Evolutionary conservation across 1,140 invertebrate species (phyloP).

Genomic region (Tetramorium parvispinum): DNA sequence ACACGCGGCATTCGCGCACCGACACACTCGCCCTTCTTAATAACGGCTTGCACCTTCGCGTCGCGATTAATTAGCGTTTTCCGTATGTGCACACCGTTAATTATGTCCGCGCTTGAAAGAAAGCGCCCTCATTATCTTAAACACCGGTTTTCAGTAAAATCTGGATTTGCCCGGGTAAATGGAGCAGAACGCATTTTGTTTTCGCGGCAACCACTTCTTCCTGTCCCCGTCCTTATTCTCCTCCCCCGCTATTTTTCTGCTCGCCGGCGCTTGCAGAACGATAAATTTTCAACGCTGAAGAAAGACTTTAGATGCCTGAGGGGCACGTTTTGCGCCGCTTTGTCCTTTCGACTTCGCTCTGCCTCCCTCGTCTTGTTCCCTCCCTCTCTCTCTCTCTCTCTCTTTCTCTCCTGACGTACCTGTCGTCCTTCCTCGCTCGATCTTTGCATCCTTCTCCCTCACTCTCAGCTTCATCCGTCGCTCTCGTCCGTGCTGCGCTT

Average conservation of each 20-base stretch:
- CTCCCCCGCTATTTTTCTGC: slow-evolving; percentile 44
- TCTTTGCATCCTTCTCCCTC: slow-evolving; percentile 56
- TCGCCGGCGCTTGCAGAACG: slow-evolving; percentile 50
- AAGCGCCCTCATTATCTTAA: slow-evolving; percentile 68
- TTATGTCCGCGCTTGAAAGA: slow-evolving; percentile 38
- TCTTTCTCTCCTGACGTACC: slow-evolving; percentile 21
- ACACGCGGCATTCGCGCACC: neutral
- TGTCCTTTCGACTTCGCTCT: slow-evolving; percentile 71
- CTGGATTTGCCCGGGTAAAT: slow-evolving; percentile 52
- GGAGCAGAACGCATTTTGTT: neutral
- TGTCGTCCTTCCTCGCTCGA: slow-evolving; percentile 33
- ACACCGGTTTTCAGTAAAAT: slow-evolving; percentile 65
- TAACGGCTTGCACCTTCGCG: slow-evolving; percentile 68
- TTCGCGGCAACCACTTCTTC: neutral
- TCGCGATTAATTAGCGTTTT: slow-evolving; percentile 70
- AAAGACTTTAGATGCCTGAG: slow-evolving; percentile 61
- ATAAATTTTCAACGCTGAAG: slow-evolving; percentile 68
- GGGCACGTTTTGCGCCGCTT: slow-evolving; percentile 75
- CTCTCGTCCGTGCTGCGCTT: slow-evolving; percentile 17
- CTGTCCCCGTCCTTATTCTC: neutral
- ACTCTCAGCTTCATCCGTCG: slow-evolving; percentile 31
- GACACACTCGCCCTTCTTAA: slow-evolving; percentile 44
- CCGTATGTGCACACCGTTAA: slow-evolving; percentile 48
- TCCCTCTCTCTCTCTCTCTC: slow-evolving; percentile 23
- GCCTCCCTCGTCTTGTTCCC: slow-evolving; percentile 62